Percentiles rank a stretch among this genome's conserved stretches.
These are phyloP conservation scores for Drosophila arawakana DNA, from an alignment of 1,140 invertebrate genomes.

Conservation along the genomic window DNA sequence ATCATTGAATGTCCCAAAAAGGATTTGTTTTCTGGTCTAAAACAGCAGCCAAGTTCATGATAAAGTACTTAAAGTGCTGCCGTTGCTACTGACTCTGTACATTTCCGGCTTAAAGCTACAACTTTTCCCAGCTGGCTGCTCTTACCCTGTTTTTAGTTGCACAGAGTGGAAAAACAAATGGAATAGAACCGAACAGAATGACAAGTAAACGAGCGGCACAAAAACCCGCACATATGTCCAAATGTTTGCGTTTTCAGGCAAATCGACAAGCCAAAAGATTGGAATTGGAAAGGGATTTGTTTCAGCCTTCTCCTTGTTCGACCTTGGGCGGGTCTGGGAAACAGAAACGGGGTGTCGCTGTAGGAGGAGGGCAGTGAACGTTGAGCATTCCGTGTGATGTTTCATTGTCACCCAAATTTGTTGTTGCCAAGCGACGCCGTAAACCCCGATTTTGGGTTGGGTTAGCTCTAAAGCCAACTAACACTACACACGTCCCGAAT, in stretches of 20 bases:
- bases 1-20: constrained; percentile 6
- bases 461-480: constrained; percentile 1
- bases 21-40: constrained; percentile 7
- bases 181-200: constrained; percentile 19
- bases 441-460: background rate
- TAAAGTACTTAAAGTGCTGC: constrained; percentile 18
- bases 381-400: constrained; percentile 7
- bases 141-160: constrained; percentile 8
- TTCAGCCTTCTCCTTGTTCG: constrained; percentile 32
- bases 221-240: constrained; percentile 62
- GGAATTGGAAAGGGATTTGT: constrained; percentile 57
- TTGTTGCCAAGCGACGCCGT: constrained; percentile 38
- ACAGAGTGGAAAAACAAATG: constrained; percentile 12
- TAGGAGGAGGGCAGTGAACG: too few relatives aligned
- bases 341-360: too few relatives aligned
- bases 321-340: background rate
- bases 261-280: constrained; percentile 24
- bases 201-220: constrained; percentile 40
- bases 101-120: constrained; percentile 17
- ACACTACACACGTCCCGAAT: constrained; percentile 43
- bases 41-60: background rate
- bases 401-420: constrained; percentile 49
- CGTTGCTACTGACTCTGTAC: background rate
- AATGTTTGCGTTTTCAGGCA: constrained; percentile 30
- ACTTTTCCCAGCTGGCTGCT: constrained; percentile 7